These are phyloP conservation scores for Lathronympha strigana DNA, from an alignment of 2,888 invertebrate species.

Conservation along the genomic window DNA sequence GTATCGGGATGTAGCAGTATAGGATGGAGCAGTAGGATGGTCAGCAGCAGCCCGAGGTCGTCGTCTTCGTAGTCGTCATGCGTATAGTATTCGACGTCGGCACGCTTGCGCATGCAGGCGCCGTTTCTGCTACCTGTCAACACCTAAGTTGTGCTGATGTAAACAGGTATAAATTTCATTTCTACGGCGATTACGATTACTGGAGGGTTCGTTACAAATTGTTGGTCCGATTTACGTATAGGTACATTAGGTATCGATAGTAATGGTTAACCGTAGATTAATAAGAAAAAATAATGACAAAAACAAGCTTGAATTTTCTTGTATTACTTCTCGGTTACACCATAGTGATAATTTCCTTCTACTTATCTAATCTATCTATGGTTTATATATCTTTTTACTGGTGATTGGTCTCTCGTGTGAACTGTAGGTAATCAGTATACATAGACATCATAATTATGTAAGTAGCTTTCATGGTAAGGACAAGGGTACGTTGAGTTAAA, in stretches of 20 bases:
- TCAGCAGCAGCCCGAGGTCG: neutral
- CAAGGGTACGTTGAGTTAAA: too few relatives aligned
- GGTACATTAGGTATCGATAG: neutral
- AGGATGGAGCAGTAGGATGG: conserved; percentile 1
- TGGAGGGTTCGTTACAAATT: neutral
- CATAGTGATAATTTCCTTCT: conserved; percentile 11
- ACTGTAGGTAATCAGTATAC: neutral
- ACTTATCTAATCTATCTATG: conserved; percentile 37
- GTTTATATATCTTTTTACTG: neutral
- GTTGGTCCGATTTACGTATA: neutral
- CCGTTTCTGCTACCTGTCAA: neutral
- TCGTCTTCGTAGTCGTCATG: conserved; percentile 1
- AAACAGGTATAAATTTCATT: neutral
- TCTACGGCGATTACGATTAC: neutral
- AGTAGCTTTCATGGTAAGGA: too few relatives aligned
- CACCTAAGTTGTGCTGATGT: neutral
- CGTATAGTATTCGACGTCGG: neutral
- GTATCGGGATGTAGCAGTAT: conserved; percentile 2
- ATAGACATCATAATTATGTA: neutral
- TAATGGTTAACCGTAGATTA: conserved; percentile 11
- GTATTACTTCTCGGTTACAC: conserved; percentile 16
- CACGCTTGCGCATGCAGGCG: neutral
- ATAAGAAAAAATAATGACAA: conserved; percentile 21
- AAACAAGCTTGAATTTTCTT: conserved; percentile 14
- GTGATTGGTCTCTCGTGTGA: neutral